These are phyloP conservation scores for Kuschelorhynchus macadamiae DNA, from an alignment of 2,888 invertebrate species.

Conservation along the genomic window DNA sequence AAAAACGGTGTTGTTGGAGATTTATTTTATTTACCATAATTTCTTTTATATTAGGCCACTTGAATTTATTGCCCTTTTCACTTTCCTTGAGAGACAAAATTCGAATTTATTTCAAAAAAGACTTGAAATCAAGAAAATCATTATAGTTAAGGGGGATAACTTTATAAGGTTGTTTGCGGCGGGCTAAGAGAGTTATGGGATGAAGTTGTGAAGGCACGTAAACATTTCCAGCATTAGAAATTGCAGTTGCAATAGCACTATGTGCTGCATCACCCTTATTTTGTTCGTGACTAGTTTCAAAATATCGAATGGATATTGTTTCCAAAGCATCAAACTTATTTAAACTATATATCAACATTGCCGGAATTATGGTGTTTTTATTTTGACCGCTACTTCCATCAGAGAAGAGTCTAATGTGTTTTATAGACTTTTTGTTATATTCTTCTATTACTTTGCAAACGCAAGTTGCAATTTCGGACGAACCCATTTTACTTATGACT, in stretches of 20 bases:
- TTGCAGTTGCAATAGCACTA: conserved; percentile 7
- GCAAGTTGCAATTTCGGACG: not conserved
- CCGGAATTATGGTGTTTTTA: conserved; percentile 5
- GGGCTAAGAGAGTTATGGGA: not conserved
- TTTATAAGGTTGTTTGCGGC: conserved; percentile 3
- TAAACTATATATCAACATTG: not conserved
- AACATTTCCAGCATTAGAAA: not conserved
- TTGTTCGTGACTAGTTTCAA: conserved; percentile 7
- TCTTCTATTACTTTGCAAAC: conserved; percentile 7
- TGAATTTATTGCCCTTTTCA: not conserved
- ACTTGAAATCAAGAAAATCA: not conserved
- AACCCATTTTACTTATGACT: not conserved
- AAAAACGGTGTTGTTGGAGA: too few relatives aligned
- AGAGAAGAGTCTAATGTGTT: not conserved
- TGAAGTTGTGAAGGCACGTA: conserved; percentile 2
- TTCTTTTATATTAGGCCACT: too few relatives aligned
- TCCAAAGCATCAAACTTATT: not conserved
- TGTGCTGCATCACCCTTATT: conserved; percentile 6
- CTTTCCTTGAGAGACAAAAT: not conserved
- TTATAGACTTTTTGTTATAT: not conserved
- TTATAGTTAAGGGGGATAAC: not conserved
- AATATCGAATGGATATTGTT: not conserved
- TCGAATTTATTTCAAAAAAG: not conserved
- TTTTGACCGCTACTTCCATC: not conserved
- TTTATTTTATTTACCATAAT: too few relatives aligned